Evolutionary conservation across 2,113 vertebrate genomes (phyloP), one percentile per base, ranked within the genome.

Genomic region (Eretmochelys imbricata): DNA sequence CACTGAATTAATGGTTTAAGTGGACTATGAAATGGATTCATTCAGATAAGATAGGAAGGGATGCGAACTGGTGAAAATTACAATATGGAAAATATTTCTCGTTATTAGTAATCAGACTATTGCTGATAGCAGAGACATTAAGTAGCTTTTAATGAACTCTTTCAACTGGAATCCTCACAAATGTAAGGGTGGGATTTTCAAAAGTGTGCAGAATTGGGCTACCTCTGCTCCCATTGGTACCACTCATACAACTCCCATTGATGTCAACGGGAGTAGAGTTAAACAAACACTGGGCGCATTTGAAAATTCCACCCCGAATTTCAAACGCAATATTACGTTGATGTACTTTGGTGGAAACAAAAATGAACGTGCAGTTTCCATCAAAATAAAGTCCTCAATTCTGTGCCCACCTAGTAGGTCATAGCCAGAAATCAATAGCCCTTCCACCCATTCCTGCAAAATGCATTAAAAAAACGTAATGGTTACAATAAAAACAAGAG

Each of bases 261-360:
- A 17, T 49, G 51, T 2, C 80, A 82, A 57, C 10, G 46, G 0
- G 0, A 5, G 10, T 5, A 91, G 46, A 88, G 87, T 48, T 0
- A 8, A 51, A 3, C 35, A n/a, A 20, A 25, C 13, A 14, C 82
- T 50, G 35, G 96, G 78, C 9, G 5, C 0, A 90, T 53, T 42
- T 95, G 53, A 88, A 14, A 96, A 92, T 54, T 1, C 8, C 91
- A 90, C 42, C 80, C 65, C 24, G 72, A 10, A 46, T n/a, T 79
- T 91, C 22, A 62, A 49, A 10, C 59, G 81, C 88, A 86, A 80
- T 62, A 94, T 83, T 48, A 88, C 88, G 78, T 10, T 35, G 53
- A 29, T 29, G 22, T 22, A 82, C 53, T 54, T 79, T 48, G 84
- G 38, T 84, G 46, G 90, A 85, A 92, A 35, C 50, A 51, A 42